phyloP scores from a whole-genome alignment of 2,113 vertebrate genomes.

The Pituophis catenifer region DNA sequence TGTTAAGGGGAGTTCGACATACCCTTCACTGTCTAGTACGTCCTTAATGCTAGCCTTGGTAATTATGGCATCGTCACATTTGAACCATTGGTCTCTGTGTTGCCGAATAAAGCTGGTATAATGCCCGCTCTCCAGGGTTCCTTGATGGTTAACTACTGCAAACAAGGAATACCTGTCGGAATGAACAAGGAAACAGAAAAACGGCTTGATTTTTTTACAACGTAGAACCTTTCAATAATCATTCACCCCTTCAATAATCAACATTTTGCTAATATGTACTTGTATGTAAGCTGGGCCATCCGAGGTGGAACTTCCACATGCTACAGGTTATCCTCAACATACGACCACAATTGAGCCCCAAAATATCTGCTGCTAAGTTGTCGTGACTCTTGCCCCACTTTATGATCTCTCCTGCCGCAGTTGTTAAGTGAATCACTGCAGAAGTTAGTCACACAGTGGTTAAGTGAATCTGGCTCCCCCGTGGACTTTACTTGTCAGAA shows the following conservation, averaged over 20 bases:
- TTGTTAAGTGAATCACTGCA: not conserved
- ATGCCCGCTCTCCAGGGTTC: slow-evolving; percentile 97
- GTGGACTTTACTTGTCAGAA: not conserved
- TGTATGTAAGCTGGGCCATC: not conserved
- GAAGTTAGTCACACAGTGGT: not conserved
- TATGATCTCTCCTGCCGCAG: not conserved
- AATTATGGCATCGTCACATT: slow-evolving; percentile 99
- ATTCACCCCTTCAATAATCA: not conserved
- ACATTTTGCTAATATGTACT: not conserved
- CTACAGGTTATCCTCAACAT: not conserved
- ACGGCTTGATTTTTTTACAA: not conserved
- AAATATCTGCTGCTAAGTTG: not conserved
- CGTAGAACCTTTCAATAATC: not conserved
- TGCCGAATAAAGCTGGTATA: slow-evolving; percentile 99
- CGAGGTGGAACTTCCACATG: not conserved
- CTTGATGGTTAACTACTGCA: slow-evolving; percentile 98
- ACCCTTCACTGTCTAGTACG: slow-evolving; percentile 99
- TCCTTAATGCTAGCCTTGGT: slow-evolving; percentile 99
- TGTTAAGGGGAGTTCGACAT: slow-evolving; percentile 46
- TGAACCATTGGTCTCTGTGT: slow-evolving; percentile 99
- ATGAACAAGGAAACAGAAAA: not conserved
- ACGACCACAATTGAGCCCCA: not conserved
- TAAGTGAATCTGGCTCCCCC: too few species aligned
- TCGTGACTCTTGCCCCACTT: not conserved
- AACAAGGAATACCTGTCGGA: slow-evolving; percentile 93